Evolutionary conservation across 1,140 invertebrate genomes (phyloP).

Genomic region (Planococcus citri): DNA sequence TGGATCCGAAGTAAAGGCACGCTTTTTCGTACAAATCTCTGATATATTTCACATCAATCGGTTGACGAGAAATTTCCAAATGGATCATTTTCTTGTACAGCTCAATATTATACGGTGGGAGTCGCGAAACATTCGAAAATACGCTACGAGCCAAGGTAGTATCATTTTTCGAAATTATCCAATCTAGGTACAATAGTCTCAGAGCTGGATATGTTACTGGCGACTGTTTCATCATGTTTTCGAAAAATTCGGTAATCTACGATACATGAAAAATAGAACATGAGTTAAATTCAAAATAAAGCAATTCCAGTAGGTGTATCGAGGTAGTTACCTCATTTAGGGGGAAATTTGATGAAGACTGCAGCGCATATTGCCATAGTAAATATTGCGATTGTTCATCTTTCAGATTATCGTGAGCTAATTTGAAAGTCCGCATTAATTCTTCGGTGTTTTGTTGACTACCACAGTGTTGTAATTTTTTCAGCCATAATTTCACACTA

Average conservation of each 20-base stretch:
- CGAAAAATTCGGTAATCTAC: not conserved
- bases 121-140: not conserved
- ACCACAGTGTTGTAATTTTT: not conserved
- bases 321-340: not conserved
- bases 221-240: not conserved
- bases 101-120: not conserved
- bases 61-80: not conserved
- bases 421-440: not conserved
- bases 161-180: slow-evolving; percentile 9
- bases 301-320: no score
- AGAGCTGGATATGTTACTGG: slow-evolving; percentile 5
- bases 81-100: not conserved
- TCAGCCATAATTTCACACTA: slow-evolving; percentile 7
- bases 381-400: not conserved
- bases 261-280: not conserved
- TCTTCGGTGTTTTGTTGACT: not conserved
- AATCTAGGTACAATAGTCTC: not conserved
- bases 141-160: not conserved
- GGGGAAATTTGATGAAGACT: not conserved
- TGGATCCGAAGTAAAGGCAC: not conserved
- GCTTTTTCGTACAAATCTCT: not conserved
- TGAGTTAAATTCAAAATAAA: not conserved
- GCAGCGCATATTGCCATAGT: not conserved
- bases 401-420: not conserved
- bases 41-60: not conserved